Conservation (phyloP, 2,797 vertebrate species). For the Coranthus polyacanthus region DNA sequence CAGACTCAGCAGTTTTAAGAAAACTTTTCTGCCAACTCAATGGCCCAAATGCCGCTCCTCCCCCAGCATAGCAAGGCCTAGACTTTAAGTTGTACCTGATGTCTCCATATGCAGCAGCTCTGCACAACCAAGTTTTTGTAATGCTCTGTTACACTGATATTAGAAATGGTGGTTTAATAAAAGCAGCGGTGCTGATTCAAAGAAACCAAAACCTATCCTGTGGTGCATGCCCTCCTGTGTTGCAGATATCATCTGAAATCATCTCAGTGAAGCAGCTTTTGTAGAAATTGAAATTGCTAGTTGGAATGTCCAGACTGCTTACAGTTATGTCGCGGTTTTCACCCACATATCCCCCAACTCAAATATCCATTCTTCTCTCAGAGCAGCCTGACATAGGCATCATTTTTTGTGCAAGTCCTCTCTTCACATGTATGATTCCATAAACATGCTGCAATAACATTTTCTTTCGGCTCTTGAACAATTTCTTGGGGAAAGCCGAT, state of each 20-base stretch:
- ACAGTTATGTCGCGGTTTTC: slow-evolving; percentile 93
- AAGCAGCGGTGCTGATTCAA: slow-evolving; percentile 85
- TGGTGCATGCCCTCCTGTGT: slow-evolving; percentile 72
- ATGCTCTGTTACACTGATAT: slow-evolving; percentile 70
- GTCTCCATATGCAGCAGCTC: slow-evolving; percentile 53
- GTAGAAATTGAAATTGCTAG: slow-evolving; percentile 90
- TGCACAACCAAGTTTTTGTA: slow-evolving; percentile 74
- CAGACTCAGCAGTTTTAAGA: slow-evolving; percentile 20
- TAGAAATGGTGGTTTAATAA: slow-evolving; percentile 90
- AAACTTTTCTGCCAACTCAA: slow-evolving; percentile 26
- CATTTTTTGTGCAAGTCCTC: slow-evolving; percentile 68
- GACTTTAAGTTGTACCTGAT: slow-evolving; percentile 72
- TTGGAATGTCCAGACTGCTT: slow-evolving; percentile 93
- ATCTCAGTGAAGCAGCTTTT: slow-evolving; percentile 86
- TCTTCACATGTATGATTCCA: slow-evolving; percentile 95
- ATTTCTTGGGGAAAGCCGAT: slow-evolving; percentile 97
- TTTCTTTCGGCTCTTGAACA: slow-evolving; percentile 95
- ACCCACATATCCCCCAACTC: slow-evolving; percentile 62
- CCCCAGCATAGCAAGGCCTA: slow-evolving; percentile 15
- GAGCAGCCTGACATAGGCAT: slow-evolving; percentile 81
- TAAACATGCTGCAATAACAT: slow-evolving; percentile 99
- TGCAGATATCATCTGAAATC: slow-evolving; percentile 90
- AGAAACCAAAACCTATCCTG: slow-evolving; percentile 79
- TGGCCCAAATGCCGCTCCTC: slow-evolving; percentile 3
- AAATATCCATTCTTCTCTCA: slow-evolving; percentile 75